A percentile compares a stretch with the other conserved stretches of the same genome.
phyloP scores from a whole-genome alignment of 2,113 vertebrate genomes.

The Hylia prasina region DNA sequence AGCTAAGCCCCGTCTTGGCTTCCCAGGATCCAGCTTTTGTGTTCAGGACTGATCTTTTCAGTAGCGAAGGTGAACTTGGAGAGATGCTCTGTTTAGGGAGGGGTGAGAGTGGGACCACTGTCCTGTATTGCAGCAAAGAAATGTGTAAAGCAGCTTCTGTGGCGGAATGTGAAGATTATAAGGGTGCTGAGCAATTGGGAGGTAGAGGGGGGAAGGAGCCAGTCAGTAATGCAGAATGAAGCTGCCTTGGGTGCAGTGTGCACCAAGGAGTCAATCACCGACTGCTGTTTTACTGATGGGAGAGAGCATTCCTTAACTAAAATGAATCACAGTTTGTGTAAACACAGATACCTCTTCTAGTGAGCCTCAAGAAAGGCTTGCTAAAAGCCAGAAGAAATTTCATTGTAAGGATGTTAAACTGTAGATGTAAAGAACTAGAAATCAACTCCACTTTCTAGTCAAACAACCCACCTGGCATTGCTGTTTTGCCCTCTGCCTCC shows the following conservation, averaged over 20 bases:
- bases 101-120: background rate
- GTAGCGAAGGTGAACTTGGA: background rate
- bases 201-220: background rate
- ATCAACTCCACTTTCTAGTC: background rate
- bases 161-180: background rate
- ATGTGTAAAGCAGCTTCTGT: background rate
- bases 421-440: background rate
- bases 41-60: background rate
- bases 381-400: background rate
- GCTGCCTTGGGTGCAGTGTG: background rate
- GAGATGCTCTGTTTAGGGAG: background rate
- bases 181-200: background rate
- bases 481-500: background rate
- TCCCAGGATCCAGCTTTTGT: background rate
- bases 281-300: background rate
- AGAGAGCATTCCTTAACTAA: background rate
- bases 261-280: background rate
- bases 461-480: accelerated
- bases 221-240: background rate
- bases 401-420: background rate
- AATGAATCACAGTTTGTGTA: background rate
- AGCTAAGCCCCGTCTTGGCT: background rate
- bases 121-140: background rate
- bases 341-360: background rate
- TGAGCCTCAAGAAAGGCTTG: background rate